These are phyloP conservation scores for Epinephelus malabaricus DNA, from an alignment of 2,797 vertebrate species.

Conservation along the genomic window DNA sequence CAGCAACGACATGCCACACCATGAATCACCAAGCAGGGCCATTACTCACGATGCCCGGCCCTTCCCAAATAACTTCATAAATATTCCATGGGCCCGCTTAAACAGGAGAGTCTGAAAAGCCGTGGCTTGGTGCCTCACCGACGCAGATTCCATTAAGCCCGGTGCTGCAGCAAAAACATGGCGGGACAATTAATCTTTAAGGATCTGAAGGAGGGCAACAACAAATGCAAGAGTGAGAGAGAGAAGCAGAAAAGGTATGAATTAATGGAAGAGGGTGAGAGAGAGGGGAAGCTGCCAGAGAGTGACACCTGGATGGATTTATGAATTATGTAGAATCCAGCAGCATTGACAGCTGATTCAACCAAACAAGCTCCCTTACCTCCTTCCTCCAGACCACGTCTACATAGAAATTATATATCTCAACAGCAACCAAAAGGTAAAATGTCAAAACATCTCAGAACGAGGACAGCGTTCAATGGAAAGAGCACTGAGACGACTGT, in stretches of 20 bases:
- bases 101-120: conserved; percentile 64
- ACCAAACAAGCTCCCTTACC: conserved; percentile 38
- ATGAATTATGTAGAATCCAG: conserved; percentile 70
- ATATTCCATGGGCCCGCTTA: conserved; percentile 79
- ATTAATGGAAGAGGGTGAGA: conserved; percentile 49
- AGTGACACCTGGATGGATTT: conserved; percentile 62
- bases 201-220: conserved; percentile 50
- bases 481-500: conserved; percentile 2
- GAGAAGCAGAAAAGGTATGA: conserved; percentile 32
- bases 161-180: conserved; percentile 69
- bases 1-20: conserved; percentile 45
- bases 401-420: conserved; percentile 45
- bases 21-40: conserved; percentile 78
- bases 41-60: conserved; percentile 71
- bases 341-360: conserved; percentile 50
- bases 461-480: not conserved
- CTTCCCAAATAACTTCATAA: conserved; percentile 82
- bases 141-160: conserved; percentile 80
- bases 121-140: conserved; percentile 56
- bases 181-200: conserved; percentile 83
- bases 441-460: conserved; percentile 14
- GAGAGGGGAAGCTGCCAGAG: conserved; percentile 8
- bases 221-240: conserved; percentile 36
- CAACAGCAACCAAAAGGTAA: conserved; percentile 27
- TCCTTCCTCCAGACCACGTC: conserved; percentile 37